Evolutionary conservation across 2,888 invertebrate genomes (phyloP).

Genomic region (Oxyteleia sp.): DNA sequence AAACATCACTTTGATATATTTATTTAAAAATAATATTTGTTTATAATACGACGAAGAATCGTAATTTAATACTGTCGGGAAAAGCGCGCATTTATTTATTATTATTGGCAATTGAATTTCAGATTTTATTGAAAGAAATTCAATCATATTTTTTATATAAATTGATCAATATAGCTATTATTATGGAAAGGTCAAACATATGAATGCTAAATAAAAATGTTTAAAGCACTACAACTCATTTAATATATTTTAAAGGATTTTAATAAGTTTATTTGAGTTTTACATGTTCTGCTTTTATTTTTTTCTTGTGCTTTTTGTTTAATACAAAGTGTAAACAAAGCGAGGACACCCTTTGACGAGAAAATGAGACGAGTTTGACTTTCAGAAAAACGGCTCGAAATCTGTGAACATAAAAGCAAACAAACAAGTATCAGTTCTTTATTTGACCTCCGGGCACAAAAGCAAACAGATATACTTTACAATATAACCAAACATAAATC

Average conservation of each 20-base stretch:
- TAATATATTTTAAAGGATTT: too few species aligned
- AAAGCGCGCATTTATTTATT: conserved; percentile 2
- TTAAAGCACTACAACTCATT: too few species aligned
- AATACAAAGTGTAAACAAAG: too few species aligned
- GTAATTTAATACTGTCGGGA: neutral
- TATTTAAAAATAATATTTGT: neutral
- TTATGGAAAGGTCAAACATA: too few species aligned
- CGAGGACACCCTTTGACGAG: too few species aligned
- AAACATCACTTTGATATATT: neutral
- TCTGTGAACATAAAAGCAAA: neutral
- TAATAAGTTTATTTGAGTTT: too few species aligned
- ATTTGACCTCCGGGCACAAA: conserved; percentile 16
- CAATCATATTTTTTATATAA: neutral
- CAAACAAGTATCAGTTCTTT: neutral
- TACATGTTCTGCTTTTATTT: too few species aligned
- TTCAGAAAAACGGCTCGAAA: too few species aligned
- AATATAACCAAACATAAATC: conserved; percentile 37
- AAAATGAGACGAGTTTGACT: too few species aligned
- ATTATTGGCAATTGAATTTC: neutral
- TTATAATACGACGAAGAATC: neutral
- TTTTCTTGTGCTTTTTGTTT: too few species aligned
- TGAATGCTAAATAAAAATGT: neutral
- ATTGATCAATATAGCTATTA: too few species aligned
- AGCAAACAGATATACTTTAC: conserved; percentile 26
- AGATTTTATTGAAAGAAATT: conserved; percentile 3